These are phyloP conservation scores for Ligdia adustata DNA, from an alignment of 2,888 invertebrate genomes.

Conservation along the genomic window DNA sequence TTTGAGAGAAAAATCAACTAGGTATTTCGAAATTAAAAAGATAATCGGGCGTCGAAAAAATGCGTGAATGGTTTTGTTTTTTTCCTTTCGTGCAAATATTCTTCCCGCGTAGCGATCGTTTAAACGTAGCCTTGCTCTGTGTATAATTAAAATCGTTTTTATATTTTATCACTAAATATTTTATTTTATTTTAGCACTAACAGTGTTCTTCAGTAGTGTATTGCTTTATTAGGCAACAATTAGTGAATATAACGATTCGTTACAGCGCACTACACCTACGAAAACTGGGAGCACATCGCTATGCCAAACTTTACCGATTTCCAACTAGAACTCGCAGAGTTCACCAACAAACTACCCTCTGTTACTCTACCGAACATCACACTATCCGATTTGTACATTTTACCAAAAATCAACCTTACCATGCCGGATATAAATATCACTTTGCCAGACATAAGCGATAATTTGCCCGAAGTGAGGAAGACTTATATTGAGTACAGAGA, in stretches of 20 bases:
- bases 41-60: no score
- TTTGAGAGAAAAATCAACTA: no score
- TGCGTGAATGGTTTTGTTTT: no score
- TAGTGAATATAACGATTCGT: conserved; percentile 60
- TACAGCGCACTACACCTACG: conserved; percentile 80
- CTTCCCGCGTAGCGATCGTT: no score
- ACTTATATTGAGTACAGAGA: conserved; percentile 72
- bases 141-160: no score
- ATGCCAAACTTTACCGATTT: conserved; percentile 78
- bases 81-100: no score
- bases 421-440: conserved; percentile 63
- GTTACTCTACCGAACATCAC: conserved; percentile 55
- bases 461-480: conserved; percentile 65
- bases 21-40: no score
- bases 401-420: conserved; percentile 45
- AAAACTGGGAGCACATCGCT: conserved; percentile 70
- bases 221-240: no score
- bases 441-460: conserved; percentile 60
- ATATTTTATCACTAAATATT: no score
- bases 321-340: conserved; percentile 67
- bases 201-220: no score
- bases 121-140: no score
- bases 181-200: no score
- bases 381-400: conserved; percentile 50
- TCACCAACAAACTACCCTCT: conserved; percentile 53